Percentiles rank a stretch among this genome's conserved stretches.
These are phyloP conservation scores for Pterocles burchelli DNA, from an alignment of 2,113 vertebrate genomes.

Conservation along the genomic window DNA sequence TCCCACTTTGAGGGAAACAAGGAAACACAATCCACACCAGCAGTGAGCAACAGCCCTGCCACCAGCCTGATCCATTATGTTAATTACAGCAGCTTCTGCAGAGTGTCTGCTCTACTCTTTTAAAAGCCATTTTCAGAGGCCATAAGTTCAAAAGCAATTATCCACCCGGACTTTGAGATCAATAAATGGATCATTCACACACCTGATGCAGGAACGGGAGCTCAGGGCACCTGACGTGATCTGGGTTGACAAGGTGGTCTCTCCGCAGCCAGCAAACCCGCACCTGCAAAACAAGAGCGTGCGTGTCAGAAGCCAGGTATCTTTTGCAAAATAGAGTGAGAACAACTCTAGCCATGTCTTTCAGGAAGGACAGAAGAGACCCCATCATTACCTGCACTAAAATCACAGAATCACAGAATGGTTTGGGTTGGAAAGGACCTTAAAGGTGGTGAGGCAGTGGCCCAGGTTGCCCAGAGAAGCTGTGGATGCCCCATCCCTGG, in stretches of 20 bases:
- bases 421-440: too few relatives aligned
- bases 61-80: not conserved
- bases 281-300: conserved; percentile 9
- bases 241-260: not conserved
- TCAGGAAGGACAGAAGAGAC: not conserved
- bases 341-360: not conserved
- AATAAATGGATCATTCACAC: not conserved
- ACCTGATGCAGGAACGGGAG: conserved; percentile 1
- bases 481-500: too few relatives aligned
- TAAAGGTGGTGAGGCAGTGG: too few relatives aligned
- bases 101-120: not conserved
- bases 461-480: too few relatives aligned
- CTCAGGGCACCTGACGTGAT: not conserved
- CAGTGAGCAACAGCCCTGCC: not conserved
- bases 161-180: not conserved
- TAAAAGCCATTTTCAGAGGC: not conserved
- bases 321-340: not conserved
- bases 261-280: not conserved
- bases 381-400: not conserved
- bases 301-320: not conserved
- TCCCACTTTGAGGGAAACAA: not conserved
- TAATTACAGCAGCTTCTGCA: not conserved
- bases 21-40: not conserved
- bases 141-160: not conserved
- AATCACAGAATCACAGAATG: not conserved